phyloP scores from a whole-genome alignment of 2,888 invertebrate genomes.

The Oscheius myriophilus region DNA sequence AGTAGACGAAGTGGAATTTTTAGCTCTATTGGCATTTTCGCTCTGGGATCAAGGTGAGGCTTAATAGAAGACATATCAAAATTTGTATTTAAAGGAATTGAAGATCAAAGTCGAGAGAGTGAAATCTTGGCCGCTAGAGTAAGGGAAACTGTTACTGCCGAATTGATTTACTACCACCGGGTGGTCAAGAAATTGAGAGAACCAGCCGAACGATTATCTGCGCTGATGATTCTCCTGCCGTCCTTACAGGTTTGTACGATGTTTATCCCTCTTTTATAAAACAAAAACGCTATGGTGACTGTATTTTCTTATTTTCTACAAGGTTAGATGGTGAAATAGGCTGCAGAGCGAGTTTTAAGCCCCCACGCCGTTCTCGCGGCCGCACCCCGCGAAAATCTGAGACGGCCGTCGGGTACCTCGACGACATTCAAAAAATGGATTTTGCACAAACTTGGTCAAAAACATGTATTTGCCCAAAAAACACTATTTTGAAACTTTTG shows the following conservation, averaged over 20 bases:
- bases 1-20: constrained; percentile 20
- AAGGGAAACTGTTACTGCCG: neutral
- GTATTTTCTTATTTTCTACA: no score
- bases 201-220: constrained; percentile 11
- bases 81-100: neutral
- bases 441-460: no score
- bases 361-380: no score
- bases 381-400: no score
- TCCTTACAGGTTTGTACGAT: constrained; percentile 2
- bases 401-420: no score
- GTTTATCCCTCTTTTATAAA: constrained; percentile 4
- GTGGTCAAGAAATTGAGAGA: constrained; percentile 1
- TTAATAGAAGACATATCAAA: no score
- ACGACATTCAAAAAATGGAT: no score
- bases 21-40: constrained; percentile 2
- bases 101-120: constrained; percentile 7
- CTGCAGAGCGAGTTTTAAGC: no score
- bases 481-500: no score
- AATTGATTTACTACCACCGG: constrained; percentile 5
- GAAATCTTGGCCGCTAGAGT: constrained; percentile 1
- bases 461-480: no score
- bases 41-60: constrained; percentile 12
- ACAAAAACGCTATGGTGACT: no score
- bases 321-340: no score
- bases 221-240: constrained; percentile 11